phyloP scores from a whole-genome alignment of 2,888 invertebrate genomes.

The Stramonita haemastoma region DNA sequence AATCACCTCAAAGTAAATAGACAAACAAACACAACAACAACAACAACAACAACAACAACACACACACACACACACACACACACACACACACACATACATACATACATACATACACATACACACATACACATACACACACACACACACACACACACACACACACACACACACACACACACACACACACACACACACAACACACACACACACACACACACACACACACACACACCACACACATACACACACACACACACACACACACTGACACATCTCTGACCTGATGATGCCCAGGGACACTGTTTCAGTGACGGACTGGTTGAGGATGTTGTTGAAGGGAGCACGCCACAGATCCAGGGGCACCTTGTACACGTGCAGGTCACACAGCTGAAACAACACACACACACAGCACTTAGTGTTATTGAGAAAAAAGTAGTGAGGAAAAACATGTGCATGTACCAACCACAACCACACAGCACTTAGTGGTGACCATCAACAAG shows the following conservation, averaged over 20 bases:
- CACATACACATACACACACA: background rate
- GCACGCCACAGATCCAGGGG: constrained; percentile 79
- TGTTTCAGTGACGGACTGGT: constrained; percentile 78
- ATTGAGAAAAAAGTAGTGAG: too few relatives aligned
- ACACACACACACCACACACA: background rate
- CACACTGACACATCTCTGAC: constrained; percentile 60
- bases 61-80: constrained; percentile 17
- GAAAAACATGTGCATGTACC: too few relatives aligned
- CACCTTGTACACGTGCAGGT: constrained; percentile 79
- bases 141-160: background rate
- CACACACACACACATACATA: constrained; percentile 12
- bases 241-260: constrained; percentile 10
- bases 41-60: too few relatives aligned
- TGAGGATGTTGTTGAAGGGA: constrained; percentile 78
- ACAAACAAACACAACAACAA: background rate
- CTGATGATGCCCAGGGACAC: constrained; percentile 80
- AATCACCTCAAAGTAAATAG: too few relatives aligned
- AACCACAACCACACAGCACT: background rate
- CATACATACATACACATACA: constrained; percentile 18
- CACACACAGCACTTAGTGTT: constrained; percentile 21
- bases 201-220: constrained; percentile 27
- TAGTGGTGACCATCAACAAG: background rate
- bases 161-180: constrained; percentile 15
- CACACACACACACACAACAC: constrained; percentile 17
- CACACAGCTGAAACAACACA: constrained; percentile 76